phyloP scores from a whole-genome alignment of 2,797 vertebrate genomes.

The Yasuhikotakia modesta region DNA sequence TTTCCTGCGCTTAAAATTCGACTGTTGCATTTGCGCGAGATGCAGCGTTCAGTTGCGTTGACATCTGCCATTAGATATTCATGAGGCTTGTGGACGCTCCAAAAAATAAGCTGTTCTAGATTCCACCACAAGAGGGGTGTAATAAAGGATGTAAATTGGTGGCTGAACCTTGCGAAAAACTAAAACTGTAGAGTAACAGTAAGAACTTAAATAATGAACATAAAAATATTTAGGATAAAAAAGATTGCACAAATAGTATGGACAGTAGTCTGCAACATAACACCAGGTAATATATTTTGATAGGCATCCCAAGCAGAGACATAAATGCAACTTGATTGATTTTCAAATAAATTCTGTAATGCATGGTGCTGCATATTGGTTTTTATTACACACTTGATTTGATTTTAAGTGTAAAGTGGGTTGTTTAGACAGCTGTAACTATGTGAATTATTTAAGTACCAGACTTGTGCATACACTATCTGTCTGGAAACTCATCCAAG shows the following conservation, averaged over 20 bases:
- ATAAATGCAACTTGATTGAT: slow-evolving; percentile 26
- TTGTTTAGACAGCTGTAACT: slow-evolving; percentile 46
- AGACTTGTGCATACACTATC: slow-evolving; percentile 32
- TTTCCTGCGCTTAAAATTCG: not conserved
- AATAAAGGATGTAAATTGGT: not conserved
- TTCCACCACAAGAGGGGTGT: slow-evolving; percentile 43
- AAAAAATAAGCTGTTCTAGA: slow-evolving; percentile 20
- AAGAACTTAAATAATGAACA: slow-evolving; percentile 5
- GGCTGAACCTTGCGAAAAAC: not conserved
- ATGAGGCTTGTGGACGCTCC: not conserved
- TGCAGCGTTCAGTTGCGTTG: no score
- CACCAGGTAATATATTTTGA: slow-evolving; percentile 31
- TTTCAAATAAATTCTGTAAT: slow-evolving; percentile 33
- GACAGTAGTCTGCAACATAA: slow-evolving; percentile 14
- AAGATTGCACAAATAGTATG: slow-evolving; percentile 13
- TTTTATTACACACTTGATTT: slow-evolving; percentile 32
- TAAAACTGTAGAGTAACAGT: not conserved
- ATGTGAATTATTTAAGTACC: slow-evolving; percentile 26
- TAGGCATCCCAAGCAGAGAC: slow-evolving; percentile 14
- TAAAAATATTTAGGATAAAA: not conserved
- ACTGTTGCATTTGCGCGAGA: not conserved
- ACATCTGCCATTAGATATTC: not conserved
- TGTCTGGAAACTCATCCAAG: slow-evolving; percentile 32
- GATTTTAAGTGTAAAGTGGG: slow-evolving; percentile 25
- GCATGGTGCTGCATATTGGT: slow-evolving; percentile 22